Evolutionary conservation across 2,113 vertebrate genomes (phyloP).

Genomic region (Agapornis roseicollis): DNA sequence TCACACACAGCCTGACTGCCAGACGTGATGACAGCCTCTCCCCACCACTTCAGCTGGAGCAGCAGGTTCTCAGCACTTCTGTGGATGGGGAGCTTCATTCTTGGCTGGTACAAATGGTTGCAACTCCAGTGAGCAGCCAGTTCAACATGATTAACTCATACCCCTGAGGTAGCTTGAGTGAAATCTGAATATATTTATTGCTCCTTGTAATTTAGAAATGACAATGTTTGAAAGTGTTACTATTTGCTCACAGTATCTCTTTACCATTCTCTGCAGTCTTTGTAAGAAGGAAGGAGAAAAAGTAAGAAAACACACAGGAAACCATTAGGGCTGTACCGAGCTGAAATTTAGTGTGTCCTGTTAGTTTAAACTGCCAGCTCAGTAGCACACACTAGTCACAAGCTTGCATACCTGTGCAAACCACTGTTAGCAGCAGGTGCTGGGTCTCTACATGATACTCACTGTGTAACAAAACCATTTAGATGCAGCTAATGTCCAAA

Average conservation of each 20-base stretch:
- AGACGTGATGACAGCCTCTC: constrained; percentile 59
- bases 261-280: background rate
- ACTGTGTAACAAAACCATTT: background rate
- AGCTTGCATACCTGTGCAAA: constrained; percentile 45
- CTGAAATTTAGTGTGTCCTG: background rate
- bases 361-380: constrained; percentile 1
- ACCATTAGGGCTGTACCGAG: background rate
- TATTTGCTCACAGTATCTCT: background rate
- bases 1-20: background rate
- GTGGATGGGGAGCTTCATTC: constrained; percentile 15
- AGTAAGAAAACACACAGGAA: background rate
- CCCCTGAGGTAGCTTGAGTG: background rate
- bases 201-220: background rate
- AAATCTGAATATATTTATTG: background rate
- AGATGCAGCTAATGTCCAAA: background rate
- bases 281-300: background rate
- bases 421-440: constrained; percentile 20
- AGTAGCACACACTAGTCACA: background rate
- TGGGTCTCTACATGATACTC: background rate
- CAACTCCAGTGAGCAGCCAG: background rate
- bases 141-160: background rate
- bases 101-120: background rate
- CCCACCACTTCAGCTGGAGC: constrained; percentile 60
- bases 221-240: background rate
- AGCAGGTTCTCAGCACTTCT: constrained; percentile 60